Evolutionary conservation across 2,113 vertebrate genomes (phyloP).

Genomic region (Microcebus lehilahytsara): DNA sequence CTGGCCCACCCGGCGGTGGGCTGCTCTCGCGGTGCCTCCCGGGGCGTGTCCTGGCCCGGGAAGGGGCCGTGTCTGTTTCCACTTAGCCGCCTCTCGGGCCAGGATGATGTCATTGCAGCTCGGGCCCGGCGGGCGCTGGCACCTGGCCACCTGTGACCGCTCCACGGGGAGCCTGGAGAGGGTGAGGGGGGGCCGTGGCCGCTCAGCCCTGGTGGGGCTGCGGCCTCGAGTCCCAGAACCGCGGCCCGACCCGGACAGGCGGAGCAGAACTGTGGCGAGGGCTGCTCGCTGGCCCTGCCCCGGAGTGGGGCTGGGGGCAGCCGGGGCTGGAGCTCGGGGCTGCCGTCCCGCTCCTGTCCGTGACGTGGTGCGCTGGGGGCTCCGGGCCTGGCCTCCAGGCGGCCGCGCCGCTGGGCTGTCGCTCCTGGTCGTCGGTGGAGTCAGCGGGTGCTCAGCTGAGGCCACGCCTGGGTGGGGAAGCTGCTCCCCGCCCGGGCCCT

Average conservation of each 20-base stretch:
- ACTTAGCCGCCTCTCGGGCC: conserved; percentile 73
- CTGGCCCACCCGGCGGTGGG: not conserved
- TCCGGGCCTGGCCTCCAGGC: not conserved
- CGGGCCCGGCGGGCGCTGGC: conserved; percentile 69
- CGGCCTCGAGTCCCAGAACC: conserved; percentile 34
- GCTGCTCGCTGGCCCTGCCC: not conserved
- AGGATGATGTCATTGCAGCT: conserved; percentile 77
- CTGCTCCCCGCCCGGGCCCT: rapidly evolving
- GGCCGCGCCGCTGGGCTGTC: not conserved
- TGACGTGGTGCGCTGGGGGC: not conserved
- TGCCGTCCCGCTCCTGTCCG: not conserved
- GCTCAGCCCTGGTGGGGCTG: not conserved
- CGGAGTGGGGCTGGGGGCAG: not conserved
- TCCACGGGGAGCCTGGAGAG: conserved; percentile 66
- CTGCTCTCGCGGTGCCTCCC: rapidly evolving
- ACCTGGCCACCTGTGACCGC: conserved; percentile 58
- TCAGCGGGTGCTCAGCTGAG: rapidly evolving
- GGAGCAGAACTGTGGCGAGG: not conserved
- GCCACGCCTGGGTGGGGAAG: too few species aligned
- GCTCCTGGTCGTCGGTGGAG: not conserved
- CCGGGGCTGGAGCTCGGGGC: not conserved
- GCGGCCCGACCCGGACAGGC: not conserved
- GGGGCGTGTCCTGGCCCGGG: not conserved
- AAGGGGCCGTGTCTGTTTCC: conserved; percentile 63
- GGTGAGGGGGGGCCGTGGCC: conserved; percentile 60